Conservation (phyloP, 2,888 invertebrate species). For the Cerceris ruficornis region DNA sequence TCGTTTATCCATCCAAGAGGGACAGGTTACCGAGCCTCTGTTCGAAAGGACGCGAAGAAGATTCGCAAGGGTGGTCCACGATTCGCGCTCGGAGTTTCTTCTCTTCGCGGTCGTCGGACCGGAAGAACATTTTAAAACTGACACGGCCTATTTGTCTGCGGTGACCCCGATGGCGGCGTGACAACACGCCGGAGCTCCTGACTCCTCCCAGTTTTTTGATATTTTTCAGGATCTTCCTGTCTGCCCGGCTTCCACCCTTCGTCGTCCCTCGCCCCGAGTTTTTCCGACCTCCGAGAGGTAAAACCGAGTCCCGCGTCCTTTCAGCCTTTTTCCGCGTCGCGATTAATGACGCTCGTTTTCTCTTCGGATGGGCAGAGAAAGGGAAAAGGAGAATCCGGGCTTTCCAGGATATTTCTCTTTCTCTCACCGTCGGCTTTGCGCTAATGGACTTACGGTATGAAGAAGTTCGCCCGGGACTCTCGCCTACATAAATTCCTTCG, state of each 20-base stretch:
- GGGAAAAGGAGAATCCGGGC: constrained; percentile 11
- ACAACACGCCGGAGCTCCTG: constrained; percentile 42
- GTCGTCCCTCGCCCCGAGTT: constrained; percentile 8
- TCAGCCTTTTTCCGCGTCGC: constrained; percentile 31
- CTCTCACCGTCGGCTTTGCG: constrained; percentile 25
- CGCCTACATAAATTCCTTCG: constrained; percentile 33
- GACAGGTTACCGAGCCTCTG: constrained; percentile 5
- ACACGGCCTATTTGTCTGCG: constrained; percentile 60
- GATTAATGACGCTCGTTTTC: constrained; percentile 67
- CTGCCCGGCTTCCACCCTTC: constrained; percentile 1
- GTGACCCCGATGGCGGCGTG: constrained; percentile 43
- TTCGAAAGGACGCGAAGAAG: constrained; percentile 21
- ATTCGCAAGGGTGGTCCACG: constrained; percentile 19
- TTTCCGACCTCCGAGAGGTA: constrained; percentile 25
- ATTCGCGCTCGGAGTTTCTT: constrained; percentile 18
- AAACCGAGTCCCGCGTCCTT: constrained; percentile 37
- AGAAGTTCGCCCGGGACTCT: constrained; percentile 13
- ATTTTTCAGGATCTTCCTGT: constrained; percentile 56
- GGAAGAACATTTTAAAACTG: constrained; percentile 59
- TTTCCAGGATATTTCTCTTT: constrained; percentile 30
- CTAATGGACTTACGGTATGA: constrained; percentile 46
- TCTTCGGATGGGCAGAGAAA: constrained; percentile 39
- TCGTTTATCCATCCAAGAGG: constrained; percentile 44
- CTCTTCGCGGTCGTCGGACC: constrained; percentile 27
- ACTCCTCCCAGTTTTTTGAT: constrained; percentile 38